Conservation (phyloP, 2,113 vertebrate genomes). For the Eurystomus gularis region DNA sequence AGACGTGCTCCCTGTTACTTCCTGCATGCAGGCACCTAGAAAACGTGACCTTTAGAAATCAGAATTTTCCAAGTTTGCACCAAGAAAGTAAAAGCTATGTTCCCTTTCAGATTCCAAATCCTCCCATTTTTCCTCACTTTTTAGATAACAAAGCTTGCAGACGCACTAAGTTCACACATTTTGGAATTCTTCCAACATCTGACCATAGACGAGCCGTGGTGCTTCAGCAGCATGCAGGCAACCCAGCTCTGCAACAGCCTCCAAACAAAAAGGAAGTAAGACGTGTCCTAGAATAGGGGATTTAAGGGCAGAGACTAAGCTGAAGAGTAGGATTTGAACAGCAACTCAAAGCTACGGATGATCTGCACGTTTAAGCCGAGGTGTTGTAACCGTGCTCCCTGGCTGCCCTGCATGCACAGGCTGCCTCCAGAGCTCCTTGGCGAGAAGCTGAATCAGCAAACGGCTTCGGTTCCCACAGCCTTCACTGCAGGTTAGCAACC, state of each 20-base stretch:
- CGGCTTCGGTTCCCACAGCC: background rate
- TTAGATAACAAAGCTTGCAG: background rate
- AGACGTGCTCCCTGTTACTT: background rate
- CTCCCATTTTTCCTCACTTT: background rate
- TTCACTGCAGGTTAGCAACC: background rate
- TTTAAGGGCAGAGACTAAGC: background rate
- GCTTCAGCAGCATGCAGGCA: background rate
- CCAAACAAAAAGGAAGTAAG: rapidly evolving
- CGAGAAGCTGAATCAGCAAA: background rate
- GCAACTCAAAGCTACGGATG: background rate
- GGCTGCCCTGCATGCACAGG: background rate
- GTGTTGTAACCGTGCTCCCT: background rate
- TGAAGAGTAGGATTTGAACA: rapidly evolving
- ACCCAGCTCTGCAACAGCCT: background rate
- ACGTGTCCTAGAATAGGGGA: background rate
- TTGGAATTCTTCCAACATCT: background rate
- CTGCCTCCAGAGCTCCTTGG: background rate
- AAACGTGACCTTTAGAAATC: background rate
- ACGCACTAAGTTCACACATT: rapidly evolving
- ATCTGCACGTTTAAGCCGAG: background rate
- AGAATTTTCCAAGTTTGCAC: rapidly evolving
- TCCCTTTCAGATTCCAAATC: background rate
- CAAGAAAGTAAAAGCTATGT: rapidly evolving
- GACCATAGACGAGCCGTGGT: rapidly evolving
- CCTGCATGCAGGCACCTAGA: background rate